Conservation (phyloP, 2,888 invertebrate genomes). For the Noctua janthina region DNA sequence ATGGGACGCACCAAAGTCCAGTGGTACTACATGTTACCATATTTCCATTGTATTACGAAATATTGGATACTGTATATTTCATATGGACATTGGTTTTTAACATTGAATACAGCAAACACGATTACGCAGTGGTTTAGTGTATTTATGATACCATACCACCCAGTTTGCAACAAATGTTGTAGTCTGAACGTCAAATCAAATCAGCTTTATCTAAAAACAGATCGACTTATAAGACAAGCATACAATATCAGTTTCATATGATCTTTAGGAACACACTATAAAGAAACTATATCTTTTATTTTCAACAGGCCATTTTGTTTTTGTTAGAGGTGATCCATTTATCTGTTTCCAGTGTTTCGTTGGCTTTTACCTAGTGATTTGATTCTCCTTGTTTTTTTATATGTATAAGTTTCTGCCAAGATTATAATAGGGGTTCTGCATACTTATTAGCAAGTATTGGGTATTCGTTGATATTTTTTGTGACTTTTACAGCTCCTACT, state of each 20-base stretch:
- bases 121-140: background rate
- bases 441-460: background rate
- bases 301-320: constrained; percentile 16
- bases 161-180: constrained; percentile 12
- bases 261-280: constrained; percentile 19
- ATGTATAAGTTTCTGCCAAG: background rate
- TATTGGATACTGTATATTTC: background rate
- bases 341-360: background rate
- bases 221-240: constrained; percentile 26
- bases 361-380: background rate
- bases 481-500: background rate
- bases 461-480: background rate
- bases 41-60: background rate
- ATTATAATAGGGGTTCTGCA: background rate
- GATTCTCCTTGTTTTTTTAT: no score
- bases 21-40: background rate
- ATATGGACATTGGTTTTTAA: background rate
- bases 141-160: constrained; percentile 4
- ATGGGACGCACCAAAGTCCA: background rate
- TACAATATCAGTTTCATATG: constrained; percentile 29
- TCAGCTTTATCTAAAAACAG: constrained; percentile 30
- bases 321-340: background rate
- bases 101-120: background rate
- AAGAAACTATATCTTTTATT: constrained; percentile 8
- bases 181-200: constrained; percentile 26